These are phyloP conservation scores for Eciton burchellii DNA, from an alignment of 1,140 invertebrate species.

Conservation along the genomic window DNA sequence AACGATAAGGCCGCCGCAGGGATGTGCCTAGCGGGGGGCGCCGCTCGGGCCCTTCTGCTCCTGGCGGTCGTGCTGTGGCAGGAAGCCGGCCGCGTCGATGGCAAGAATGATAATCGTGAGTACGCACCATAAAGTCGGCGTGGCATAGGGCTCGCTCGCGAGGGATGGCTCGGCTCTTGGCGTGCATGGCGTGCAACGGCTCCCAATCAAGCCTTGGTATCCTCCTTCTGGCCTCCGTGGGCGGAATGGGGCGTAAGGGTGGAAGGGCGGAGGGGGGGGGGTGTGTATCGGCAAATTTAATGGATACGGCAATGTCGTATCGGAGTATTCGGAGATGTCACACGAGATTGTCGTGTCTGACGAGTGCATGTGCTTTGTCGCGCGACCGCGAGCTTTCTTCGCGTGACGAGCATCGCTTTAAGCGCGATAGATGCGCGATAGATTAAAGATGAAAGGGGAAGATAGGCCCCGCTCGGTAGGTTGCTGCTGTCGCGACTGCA, in stretches of 20 bases:
- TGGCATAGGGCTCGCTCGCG: background rate
- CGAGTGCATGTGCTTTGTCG: background rate
- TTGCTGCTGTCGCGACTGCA: background rate
- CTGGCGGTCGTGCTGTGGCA: slow-evolving; percentile 66
- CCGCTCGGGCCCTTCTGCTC: slow-evolving; percentile 52
- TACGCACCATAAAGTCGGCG: slow-evolving; percentile 31
- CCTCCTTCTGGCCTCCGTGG: background rate
- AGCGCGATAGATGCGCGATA: background rate
- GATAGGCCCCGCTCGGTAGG: background rate
- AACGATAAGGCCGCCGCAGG: slow-evolving; percentile 47
- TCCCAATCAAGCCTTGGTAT: background rate
- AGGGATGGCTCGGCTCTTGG: background rate
- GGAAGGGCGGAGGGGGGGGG: too few relatives aligned
- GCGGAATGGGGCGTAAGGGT: too few relatives aligned
- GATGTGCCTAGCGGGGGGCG: slow-evolving; percentile 56
- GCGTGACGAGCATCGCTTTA: background rate
- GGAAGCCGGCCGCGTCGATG: slow-evolving; percentile 37
- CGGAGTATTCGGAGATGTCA: too few relatives aligned
- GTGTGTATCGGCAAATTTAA: too few relatives aligned
- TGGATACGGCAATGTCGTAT: too few relatives aligned
- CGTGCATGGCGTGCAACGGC: background rate
- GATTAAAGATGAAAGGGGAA: too few relatives aligned
- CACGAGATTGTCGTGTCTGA: background rate
- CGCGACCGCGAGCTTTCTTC: background rate
- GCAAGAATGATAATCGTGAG: slow-evolving; percentile 72